These are phyloP conservation scores for Gobio gobio DNA, from an alignment of 2,113 vertebrate genomes.

Conservation along the genomic window DNA sequence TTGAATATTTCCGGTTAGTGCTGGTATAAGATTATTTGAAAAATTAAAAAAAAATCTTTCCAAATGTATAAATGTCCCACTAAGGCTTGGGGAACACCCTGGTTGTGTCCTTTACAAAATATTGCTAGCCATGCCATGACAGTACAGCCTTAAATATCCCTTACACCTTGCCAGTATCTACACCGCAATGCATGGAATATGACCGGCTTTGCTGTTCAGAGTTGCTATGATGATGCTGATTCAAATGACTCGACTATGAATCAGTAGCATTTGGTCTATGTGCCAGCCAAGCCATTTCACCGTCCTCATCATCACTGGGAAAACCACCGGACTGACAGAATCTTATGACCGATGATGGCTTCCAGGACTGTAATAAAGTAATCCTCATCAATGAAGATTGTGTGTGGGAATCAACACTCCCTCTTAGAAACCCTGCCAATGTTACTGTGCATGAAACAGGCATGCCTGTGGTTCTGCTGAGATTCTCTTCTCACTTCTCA, in stretches of 20 bases:
- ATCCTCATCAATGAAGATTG: slow-evolving; percentile 24
- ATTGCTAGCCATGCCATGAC: not conserved
- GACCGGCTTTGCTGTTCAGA: not conserved
- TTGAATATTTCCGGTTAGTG: not conserved
- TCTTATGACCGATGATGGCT: slow-evolving; percentile 57
- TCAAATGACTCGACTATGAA: slow-evolving; percentile 31
- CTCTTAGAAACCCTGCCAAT: not conserved
- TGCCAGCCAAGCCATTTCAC: slow-evolving; percentile 31
- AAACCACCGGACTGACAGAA: slow-evolving; percentile 48
- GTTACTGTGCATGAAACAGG: not conserved
- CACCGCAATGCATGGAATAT: not conserved
- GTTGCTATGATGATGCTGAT: slow-evolving; percentile 21
- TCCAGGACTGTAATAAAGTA: slow-evolving; percentile 19
- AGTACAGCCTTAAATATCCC: not conserved
- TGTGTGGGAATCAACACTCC: not conserved
- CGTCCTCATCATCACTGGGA: slow-evolving; percentile 13
- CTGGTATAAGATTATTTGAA: not conserved
- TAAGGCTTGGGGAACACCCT: not conserved
- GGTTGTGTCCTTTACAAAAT: not conserved
- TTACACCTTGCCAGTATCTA: slow-evolving; percentile 16
- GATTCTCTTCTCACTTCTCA: slow-evolving; percentile 29
- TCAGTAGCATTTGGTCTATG: slow-evolving; percentile 3
- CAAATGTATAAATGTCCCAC: not conserved
- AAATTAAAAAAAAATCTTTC: not conserved
- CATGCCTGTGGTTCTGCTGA: slow-evolving; percentile 1